phyloP scores from a whole-genome alignment of 2,113 vertebrate species.

The Phyllostomus discolor region DNA sequence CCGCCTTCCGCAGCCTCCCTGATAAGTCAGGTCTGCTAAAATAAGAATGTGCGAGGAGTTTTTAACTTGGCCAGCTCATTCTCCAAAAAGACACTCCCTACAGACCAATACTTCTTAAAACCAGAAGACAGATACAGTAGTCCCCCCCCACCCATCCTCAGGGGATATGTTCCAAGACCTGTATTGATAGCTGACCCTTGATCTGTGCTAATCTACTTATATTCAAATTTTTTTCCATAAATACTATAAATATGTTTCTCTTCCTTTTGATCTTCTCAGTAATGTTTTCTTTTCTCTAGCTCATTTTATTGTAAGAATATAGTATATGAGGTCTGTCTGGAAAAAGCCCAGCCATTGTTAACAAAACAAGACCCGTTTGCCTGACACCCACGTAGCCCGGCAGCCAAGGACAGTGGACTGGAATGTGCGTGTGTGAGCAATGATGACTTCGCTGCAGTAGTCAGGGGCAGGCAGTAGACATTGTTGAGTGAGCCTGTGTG shows the following conservation, averaged over 20 bases:
- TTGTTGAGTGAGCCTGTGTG: too few relatives aligned
- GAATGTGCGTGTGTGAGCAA: too few relatives aligned
- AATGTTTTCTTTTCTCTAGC: neutral
- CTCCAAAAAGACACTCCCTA: neutral
- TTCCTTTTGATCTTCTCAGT: neutral
- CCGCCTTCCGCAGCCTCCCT: neutral
- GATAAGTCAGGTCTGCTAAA: neutral
- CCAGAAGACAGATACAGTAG: neutral
- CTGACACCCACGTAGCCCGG: too few relatives aligned
- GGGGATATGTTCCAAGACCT: neutral
- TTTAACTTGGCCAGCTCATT: neutral
- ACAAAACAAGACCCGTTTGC: too few relatives aligned
- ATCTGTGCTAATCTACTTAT: neutral
- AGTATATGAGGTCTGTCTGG: neutral
- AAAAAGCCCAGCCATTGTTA: too few relatives aligned
- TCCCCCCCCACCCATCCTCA: neutral
- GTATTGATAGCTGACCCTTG: neutral
- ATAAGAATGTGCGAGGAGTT: neutral
- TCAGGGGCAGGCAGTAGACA: too few relatives aligned
- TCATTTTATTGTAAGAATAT: neutral
- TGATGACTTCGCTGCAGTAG: too few relatives aligned
- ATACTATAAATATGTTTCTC: neutral
- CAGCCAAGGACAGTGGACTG: too few relatives aligned
- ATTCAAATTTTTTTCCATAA: neutral
- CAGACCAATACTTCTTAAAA: neutral